Conservation (phyloP, 2,888 invertebrate species). For the Onchidella celtica region DNA sequence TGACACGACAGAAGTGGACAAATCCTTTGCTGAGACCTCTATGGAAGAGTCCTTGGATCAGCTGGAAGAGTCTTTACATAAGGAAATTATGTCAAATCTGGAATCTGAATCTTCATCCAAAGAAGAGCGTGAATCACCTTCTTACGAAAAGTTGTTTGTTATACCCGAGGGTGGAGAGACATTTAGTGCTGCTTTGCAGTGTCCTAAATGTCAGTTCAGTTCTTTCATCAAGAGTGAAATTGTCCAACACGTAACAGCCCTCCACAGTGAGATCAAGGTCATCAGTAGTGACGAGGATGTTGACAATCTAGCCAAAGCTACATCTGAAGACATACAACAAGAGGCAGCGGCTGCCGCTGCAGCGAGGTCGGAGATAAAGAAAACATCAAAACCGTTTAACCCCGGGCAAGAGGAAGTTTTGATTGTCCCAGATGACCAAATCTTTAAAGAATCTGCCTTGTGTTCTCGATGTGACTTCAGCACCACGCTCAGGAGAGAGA, state of each 20-base stretch:
- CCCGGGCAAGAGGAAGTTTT: slow-evolving; percentile 52
- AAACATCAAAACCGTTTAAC: slow-evolving; percentile 25
- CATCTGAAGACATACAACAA: slow-evolving; percentile 24
- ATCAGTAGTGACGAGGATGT: slow-evolving; percentile 51
- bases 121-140: neutral
- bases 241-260: slow-evolving; percentile 51
- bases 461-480: slow-evolving; percentile 64
- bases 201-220: slow-evolving; percentile 63
- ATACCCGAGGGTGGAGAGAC: slow-evolving; percentile 58
- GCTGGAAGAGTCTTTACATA: slow-evolving; percentile 43
- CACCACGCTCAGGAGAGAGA: slow-evolving; percentile 52
- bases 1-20: slow-evolving; percentile 56
- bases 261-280: slow-evolving; percentile 54
- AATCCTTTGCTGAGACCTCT: slow-evolving; percentile 58
- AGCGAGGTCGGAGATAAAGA: neutral
- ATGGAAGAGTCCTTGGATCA: slow-evolving; percentile 53
- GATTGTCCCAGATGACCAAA: slow-evolving; percentile 57
- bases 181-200: slow-evolving; percentile 60
- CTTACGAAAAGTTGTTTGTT: slow-evolving; percentile 51
- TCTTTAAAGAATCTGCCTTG: slow-evolving; percentile 53
- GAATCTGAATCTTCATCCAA: neutral
- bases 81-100: slow-evolving; percentile 31
- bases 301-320: slow-evolving; percentile 29
- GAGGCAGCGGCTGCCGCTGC: neutral
- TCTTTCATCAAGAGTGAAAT: slow-evolving; percentile 53